phyloP scores from a whole-genome alignment of 2,113 vertebrate species.

The Cricetomys ansorgei region DNA sequence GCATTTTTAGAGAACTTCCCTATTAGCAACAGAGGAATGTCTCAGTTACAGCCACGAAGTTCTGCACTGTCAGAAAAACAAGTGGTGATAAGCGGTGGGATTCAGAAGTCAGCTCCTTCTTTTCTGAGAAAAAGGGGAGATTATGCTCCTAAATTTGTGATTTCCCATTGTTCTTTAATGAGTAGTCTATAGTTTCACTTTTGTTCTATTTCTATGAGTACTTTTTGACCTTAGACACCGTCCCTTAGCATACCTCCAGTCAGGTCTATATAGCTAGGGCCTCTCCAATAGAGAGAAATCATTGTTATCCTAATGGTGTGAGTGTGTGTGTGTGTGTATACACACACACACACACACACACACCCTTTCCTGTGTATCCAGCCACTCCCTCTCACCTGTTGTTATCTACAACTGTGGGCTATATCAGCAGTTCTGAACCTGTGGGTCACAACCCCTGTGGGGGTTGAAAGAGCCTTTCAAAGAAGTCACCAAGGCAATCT shows the following conservation, averaged over 20 bases:
- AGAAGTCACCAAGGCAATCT: too few relatives aligned
- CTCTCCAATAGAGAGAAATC: background rate
- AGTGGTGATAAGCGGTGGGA: background rate
- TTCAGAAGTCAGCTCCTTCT: background rate
- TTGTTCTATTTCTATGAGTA: background rate
- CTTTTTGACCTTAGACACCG: background rate
- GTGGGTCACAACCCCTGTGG: too few relatives aligned
- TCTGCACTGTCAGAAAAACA: background rate
- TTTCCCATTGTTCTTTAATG: fast-evolving
- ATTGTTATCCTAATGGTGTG: background rate
- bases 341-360: too few relatives aligned
- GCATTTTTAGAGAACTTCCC: background rate
- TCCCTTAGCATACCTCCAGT: background rate
- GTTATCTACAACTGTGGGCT: too few relatives aligned
- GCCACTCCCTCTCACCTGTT: too few relatives aligned
- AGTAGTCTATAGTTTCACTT: background rate
- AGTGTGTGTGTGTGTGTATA: too few relatives aligned
- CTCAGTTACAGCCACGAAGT: background rate
- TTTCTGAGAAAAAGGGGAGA: background rate
- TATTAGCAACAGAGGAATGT: background rate
- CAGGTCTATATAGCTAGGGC: background rate
- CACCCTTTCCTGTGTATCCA: too few relatives aligned
- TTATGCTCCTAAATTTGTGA: background rate
- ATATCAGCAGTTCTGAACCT: too few relatives aligned
- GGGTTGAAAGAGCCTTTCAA: too few relatives aligned